Percentiles rank a stretch among this genome's conserved stretches.
These are phyloP conservation scores for Pollimyrus isidori DNA, from an alignment of 2,113 vertebrate genomes.

Conservation along the genomic window DNA sequence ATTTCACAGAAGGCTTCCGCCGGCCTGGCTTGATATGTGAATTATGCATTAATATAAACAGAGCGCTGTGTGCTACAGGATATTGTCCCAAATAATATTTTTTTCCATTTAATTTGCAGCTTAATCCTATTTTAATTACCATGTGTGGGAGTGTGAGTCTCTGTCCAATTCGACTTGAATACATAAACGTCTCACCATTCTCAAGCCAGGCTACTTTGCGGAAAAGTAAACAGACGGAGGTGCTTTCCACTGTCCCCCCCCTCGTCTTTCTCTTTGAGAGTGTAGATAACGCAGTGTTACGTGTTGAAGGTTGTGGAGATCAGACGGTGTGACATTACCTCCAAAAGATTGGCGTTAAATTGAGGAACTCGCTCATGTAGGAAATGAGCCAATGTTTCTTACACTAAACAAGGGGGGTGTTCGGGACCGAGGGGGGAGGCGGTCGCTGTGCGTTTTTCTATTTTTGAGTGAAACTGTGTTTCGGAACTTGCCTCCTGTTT, in stretches of 20 bases:
- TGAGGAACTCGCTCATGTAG: constrained; percentile 79
- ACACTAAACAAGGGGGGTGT: constrained; percentile 42
- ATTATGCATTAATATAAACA: constrained; percentile 28
- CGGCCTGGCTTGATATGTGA: constrained; percentile 1
- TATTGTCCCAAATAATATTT: constrained; percentile 28
- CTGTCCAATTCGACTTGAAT: constrained; percentile 21
- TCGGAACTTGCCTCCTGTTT: constrained; percentile 51
- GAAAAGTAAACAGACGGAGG: constrained; percentile 52
- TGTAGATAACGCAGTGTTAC: constrained; percentile 67
- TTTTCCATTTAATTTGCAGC: constrained; percentile 25
- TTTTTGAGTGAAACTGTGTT: constrained; percentile 44
- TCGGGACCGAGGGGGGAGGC: constrained; percentile 30
- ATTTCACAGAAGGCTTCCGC: background rate
- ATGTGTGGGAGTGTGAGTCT: constrained; percentile 12
- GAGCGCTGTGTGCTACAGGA: constrained; percentile 18
- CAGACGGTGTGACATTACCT: constrained; percentile 66
- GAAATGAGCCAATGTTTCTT: constrained; percentile 81
- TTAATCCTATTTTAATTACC: constrained; percentile 28
- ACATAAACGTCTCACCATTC: constrained; percentile 14
- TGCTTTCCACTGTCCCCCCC: constrained; percentile 28
- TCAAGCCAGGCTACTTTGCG: constrained; percentile 25
- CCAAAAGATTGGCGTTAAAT: constrained; percentile 77
- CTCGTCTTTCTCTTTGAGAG: constrained; percentile 34
- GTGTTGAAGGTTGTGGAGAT: constrained; percentile 64
- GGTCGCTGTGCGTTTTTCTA: constrained; percentile 59